Evolutionary conservation across 2,113 vertebrate species (phyloP).

Genomic region (Montifringilla adamsi): DNA sequence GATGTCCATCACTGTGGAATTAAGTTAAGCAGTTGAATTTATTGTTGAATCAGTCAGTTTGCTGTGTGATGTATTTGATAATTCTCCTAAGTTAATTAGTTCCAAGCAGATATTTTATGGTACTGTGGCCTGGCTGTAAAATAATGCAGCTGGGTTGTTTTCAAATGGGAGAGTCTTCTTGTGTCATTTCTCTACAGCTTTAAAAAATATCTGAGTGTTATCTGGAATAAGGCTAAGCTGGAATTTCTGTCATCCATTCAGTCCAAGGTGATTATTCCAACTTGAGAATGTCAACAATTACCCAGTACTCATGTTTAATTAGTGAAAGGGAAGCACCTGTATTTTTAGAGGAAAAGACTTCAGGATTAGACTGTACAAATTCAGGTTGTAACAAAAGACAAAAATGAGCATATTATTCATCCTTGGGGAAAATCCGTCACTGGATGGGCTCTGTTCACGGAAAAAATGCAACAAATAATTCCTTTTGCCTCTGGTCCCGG

Average conservation of each 20-base stretch:
- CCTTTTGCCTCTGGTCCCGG: conserved; percentile 22
- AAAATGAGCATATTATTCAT: conserved; percentile 69
- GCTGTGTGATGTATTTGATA: background rate
- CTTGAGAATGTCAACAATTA: conserved; percentile 56
- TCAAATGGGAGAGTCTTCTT: background rate
- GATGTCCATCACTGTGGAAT: background rate
- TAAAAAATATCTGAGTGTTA: background rate
- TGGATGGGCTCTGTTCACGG: conserved; percentile 31
- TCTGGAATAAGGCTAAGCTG: conserved; percentile 22
- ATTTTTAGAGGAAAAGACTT: conserved; percentile 71
- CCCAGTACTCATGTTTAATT: conserved; percentile 64
- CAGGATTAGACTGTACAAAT: conserved; percentile 63
- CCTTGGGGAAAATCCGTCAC: conserved; percentile 64
- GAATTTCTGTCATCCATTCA: conserved; percentile 23
- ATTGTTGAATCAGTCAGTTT: background rate
- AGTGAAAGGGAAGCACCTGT: conserved; percentile 81
- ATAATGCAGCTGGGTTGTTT: background rate
- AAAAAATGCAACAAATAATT: conserved; percentile 33
- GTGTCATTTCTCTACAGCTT: background rate
- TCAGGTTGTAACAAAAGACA: conserved; percentile 69
- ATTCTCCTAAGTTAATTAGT: conserved; percentile 1
- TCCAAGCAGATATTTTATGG: background rate
- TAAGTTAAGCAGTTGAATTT: background rate
- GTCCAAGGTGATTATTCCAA: conserved; percentile 47
- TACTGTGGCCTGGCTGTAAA: background rate